Conservation (phyloP, 2,113 vertebrate species). For the Microtus oregoni region DNA sequence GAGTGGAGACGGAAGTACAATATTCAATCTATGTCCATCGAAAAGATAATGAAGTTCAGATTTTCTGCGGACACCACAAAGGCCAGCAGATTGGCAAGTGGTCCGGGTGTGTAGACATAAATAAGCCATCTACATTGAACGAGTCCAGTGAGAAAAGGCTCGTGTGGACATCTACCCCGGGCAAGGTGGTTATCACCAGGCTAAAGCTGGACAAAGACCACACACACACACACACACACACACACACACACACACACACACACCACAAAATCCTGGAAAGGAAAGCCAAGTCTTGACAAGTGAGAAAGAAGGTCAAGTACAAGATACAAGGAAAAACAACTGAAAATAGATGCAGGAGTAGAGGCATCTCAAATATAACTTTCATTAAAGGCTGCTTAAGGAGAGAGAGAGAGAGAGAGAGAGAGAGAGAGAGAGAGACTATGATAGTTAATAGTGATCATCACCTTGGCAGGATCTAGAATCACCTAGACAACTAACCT, state of each 20-base stretch:
- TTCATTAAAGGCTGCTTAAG: not conserved
- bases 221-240: no score
- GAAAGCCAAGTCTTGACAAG: not conserved
- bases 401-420: no score
- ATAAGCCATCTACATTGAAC: not conserved
- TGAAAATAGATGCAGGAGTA: not conserved
- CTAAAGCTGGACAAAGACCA: not conserved
- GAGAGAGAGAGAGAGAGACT: not conserved
- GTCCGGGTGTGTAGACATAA: not conserved
- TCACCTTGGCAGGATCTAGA: not conserved
- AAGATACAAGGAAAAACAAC: not conserved
- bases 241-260: no score
- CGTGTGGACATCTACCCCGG: not conserved
- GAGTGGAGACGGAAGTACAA: not conserved
- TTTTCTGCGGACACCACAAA: not conserved
- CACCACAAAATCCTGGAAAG: not conserved
- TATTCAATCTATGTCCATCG: not conserved
- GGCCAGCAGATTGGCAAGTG: not conserved
- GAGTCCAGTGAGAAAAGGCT: not conserved
- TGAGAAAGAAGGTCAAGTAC: not conserved
- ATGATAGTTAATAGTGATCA: not conserved
- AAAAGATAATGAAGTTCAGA: not conserved
- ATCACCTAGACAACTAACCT: not conserved
- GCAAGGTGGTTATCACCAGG: not conserved
- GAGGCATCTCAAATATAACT: not conserved